Conservation (phyloP, 2,888 invertebrate species). For the Xestobium rufovillosum region DNA sequence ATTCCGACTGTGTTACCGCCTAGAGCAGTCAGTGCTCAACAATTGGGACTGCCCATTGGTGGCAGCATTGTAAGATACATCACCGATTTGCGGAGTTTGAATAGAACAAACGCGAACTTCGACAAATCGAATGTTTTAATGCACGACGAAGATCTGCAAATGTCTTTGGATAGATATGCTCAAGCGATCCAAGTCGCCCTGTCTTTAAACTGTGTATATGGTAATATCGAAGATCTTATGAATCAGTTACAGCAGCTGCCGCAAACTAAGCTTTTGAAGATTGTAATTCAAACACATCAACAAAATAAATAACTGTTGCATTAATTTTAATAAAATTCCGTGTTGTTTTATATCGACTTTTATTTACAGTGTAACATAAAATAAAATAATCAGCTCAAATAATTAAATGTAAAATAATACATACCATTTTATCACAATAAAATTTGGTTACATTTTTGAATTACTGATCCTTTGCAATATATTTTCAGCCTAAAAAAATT, state of each 20-base stretch:
- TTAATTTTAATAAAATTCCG: constrained; percentile 1
- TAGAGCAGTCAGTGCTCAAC: constrained; percentile 57
- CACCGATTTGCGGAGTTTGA: constrained; percentile 24
- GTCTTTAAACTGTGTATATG: constrained; percentile 70
- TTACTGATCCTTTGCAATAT: too few species aligned
- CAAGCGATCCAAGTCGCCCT: constrained; percentile 78
- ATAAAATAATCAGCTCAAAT: too few species aligned
- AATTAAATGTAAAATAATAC: too few species aligned
- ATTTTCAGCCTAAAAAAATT: too few species aligned
- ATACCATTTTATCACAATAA: too few species aligned
- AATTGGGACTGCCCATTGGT: constrained; percentile 41
- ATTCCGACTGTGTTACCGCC: constrained; percentile 46
- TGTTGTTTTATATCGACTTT: too few species aligned
- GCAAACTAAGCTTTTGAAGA: constrained; percentile 54
- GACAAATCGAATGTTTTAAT: constrained; percentile 21
- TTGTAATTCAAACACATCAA: constrained; percentile 57
- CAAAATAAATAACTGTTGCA: constrained; percentile 31
- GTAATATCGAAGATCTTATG: constrained; percentile 65
- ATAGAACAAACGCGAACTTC: constrained; percentile 6
- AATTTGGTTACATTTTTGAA: too few species aligned
- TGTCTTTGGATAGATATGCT: constrained; percentile 68
- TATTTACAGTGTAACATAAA: too few species aligned
- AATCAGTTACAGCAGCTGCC: constrained; percentile 56
- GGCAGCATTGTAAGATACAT: constrained; percentile 25
- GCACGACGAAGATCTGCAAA: constrained; percentile 42